These are phyloP conservation scores for Bombus haemorrhoidalis DNA, from an alignment of 1,140 invertebrate genomes.

Conservation along the genomic window DNA sequence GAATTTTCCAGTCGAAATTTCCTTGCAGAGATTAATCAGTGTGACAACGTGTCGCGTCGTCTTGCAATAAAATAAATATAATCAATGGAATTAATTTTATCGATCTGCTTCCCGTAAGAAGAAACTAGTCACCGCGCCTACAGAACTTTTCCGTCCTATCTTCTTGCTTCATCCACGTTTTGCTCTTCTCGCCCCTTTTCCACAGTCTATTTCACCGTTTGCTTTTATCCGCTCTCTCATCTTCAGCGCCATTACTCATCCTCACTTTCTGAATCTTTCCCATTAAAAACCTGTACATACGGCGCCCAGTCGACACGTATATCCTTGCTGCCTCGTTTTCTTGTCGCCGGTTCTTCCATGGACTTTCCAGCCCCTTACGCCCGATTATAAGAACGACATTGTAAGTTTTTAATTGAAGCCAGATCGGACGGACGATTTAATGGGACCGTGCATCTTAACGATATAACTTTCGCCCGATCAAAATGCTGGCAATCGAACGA, in stretches of 20 bases:
- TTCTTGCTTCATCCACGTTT: neutral
- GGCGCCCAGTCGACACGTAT: no score
- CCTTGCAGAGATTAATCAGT: neutral
- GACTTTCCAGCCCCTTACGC: neutral
- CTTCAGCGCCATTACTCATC: slow-evolving; percentile 21
- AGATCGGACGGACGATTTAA: slow-evolving; percentile 3
- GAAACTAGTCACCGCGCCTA: neutral
- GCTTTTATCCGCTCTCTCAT: slow-evolving; percentile 7
- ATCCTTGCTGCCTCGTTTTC: neutral
- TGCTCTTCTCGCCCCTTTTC: neutral
- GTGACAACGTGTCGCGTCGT: neutral
- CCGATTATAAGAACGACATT: neutral
- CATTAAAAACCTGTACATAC: slow-evolving; percentile 29
- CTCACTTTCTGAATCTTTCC: slow-evolving; percentile 19
- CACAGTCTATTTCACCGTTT: slow-evolving; percentile 12
- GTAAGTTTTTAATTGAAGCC: slow-evolving; percentile 16
- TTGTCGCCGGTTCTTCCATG: no score
- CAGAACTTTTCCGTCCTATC: neutral
- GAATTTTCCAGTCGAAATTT: neutral
- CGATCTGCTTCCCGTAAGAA: neutral
- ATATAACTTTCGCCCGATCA: neutral
- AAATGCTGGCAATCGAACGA: neutral
- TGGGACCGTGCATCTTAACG: neutral
- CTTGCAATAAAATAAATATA: neutral
- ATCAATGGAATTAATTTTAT: slow-evolving; percentile 21